Base-by-base conservation (phyloP, 2,888 invertebrate species). In the Asteroscopus sphinx region DNA sequence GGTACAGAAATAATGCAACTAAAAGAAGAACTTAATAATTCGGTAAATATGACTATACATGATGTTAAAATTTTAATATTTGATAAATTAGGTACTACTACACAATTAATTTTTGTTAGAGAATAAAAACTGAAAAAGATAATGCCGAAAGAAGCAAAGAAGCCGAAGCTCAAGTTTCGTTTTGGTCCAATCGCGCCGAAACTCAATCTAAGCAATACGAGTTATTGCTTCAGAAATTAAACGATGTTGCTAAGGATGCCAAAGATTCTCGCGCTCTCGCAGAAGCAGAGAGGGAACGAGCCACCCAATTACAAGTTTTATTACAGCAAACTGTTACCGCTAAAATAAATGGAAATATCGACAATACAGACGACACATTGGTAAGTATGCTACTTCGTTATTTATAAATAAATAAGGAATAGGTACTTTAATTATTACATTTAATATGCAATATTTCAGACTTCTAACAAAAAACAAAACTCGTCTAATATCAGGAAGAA, bases 1-100 rank as follows among this genome's bases (percentile, higher is more conserved):
- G 95, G 95, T 42, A 81, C 82, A 42, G 95, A 95, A 87, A 94
- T 95, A 75, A 71, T 84, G 33, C 78, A 82, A 54, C 75, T 95
- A 12, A 93, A 91, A 78, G 89, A 93, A 58, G 94, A 95, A 73
- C 70, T 95, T 13, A 81, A 82, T 28, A 88, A 93, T 70, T 85
- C 87, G 52, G 92, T 93, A 82, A 70, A 85, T 84, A 58, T 17
- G 9, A 16, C 28, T 11, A 9, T 28, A 28, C 28, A 3, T 9
- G 9, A 28, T 6, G 9, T 28, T 11, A 9, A 28, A 28, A 28
- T 28, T 9, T 4, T 9, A 28, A 28, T 28, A 26, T 26, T 26
- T 26, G 21, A 4, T 21, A 3, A n/a, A n/a, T n/a, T n/a, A n/a
- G n/a, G n/a, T n/a, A 21, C 21, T 21, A 17, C 4, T 6, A 9